Evolutionary conservation across 2,888 invertebrate genomes (phyloP).

Genomic region (Clepsis dumicolana): DNA sequence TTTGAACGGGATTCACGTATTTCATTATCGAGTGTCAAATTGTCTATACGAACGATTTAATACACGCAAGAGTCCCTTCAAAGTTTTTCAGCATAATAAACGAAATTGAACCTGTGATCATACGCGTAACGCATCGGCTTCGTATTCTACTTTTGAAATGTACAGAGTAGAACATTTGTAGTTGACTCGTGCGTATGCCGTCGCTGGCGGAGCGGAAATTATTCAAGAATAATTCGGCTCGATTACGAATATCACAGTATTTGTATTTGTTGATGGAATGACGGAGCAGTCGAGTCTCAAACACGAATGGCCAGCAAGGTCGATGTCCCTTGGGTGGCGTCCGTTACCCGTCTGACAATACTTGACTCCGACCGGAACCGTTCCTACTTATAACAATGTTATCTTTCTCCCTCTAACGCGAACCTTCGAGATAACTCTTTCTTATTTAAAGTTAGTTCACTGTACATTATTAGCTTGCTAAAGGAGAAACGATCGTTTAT

Average conservation of each 20-base stretch:
- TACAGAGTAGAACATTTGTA: no score
- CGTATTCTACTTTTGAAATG: no score
- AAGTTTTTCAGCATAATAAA: background rate
- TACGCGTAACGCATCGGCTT: no score
- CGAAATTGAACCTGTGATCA: background rate
- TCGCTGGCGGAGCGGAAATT: no score
- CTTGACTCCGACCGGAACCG: background rate
- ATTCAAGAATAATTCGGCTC: background rate
- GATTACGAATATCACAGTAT: background rate
- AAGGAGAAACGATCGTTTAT: background rate
- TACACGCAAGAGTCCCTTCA: background rate
- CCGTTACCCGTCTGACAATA: background rate
- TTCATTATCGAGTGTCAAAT: slow-evolving; percentile 1
- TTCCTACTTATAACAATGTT: background rate
- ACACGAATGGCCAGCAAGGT: background rate
- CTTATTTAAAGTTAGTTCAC: background rate
- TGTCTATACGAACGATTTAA: background rate
- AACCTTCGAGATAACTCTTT: background rate
- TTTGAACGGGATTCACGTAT: slow-evolving; percentile 1
- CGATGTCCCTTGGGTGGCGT: background rate
- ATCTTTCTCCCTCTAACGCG: background rate
- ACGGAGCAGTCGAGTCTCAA: background rate
- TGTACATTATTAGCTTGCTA: background rate
- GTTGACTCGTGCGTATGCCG: no score
- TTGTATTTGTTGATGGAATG: background rate